These are phyloP conservation scores for Babyrousa celebensis DNA, from an alignment of 2,797 vertebrate species.

Conservation along the genomic window DNA sequence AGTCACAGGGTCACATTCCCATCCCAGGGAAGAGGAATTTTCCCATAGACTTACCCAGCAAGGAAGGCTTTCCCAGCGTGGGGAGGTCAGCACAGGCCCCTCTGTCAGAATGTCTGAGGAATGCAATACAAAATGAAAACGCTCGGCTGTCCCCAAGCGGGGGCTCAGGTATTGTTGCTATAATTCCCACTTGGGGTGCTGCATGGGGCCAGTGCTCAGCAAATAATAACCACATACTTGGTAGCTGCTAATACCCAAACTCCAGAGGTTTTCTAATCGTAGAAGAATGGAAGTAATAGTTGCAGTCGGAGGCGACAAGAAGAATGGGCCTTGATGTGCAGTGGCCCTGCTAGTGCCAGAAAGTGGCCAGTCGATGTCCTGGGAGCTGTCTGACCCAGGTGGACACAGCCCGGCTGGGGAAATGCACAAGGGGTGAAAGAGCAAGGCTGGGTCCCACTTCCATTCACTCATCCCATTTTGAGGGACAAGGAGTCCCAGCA, in stretches of 20 bases:
- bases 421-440: background rate
- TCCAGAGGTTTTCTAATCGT: background rate
- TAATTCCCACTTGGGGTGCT: conserved; percentile 64
- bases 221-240: background rate
- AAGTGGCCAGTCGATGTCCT: background rate
- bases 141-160: background rate
- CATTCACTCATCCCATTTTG: background rate
- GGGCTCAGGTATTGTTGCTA: background rate
- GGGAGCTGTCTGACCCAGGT: background rate
- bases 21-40: conserved; percentile 76
- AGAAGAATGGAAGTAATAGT: conserved; percentile 43
- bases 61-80: conserved; percentile 11
- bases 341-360: background rate
- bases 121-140: conserved; percentile 52
- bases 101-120: conserved; percentile 63
- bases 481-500: background rate
- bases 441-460: background rate
- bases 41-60: conserved; percentile 75
- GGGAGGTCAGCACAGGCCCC: conserved; percentile 71
- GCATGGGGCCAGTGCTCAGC: background rate
- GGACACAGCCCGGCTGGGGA: background rate
- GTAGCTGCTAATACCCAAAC: conserved; percentile 36
- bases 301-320: background rate
- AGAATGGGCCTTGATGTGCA: fast-evolving
- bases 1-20: conserved; percentile 83